These are phyloP conservation scores for Hyles euphorbiae DNA, from an alignment of 1,140 invertebrate species.

Conservation along the genomic window DNA sequence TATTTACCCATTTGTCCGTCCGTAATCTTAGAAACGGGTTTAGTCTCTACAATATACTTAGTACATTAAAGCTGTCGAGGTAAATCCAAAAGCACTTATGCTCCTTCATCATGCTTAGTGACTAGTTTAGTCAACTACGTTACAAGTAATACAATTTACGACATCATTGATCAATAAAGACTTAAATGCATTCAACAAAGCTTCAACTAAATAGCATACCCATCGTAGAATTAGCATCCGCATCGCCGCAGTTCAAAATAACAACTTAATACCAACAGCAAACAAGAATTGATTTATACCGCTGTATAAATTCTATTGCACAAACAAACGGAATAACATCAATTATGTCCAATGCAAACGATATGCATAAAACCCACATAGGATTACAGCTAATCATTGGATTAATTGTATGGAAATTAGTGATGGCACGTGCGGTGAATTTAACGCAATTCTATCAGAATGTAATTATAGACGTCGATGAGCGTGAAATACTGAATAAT, in stretches of 20 bases:
- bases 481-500: slow-evolving; percentile 70
- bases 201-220: background rate
- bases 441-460: slow-evolving; percentile 68
- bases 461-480: slow-evolving; percentile 69
- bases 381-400: slow-evolving; percentile 61
- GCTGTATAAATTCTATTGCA: background rate
- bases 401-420: slow-evolving; percentile 68
- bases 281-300: too few species aligned
- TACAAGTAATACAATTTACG: too few species aligned
- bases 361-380: slow-evolving; percentile 37
- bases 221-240: too few species aligned
- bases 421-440: slow-evolving; percentile 49
- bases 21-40: too few species aligned
- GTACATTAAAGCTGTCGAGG: too few species aligned
- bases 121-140: too few species aligned
- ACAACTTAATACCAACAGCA: too few species aligned
- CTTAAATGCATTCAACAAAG: background rate
- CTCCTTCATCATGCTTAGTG: too few species aligned
- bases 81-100: too few species aligned
- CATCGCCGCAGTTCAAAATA: too few species aligned
- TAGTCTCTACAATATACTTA: too few species aligned
- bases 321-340: slow-evolving; percentile 3
- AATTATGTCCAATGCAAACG: slow-evolving; percentile 23
- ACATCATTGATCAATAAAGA: background rate
- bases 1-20: too few species aligned